phyloP scores from a whole-genome alignment of 1,140 invertebrate genomes.

The Drosophila murphyi region DNA sequence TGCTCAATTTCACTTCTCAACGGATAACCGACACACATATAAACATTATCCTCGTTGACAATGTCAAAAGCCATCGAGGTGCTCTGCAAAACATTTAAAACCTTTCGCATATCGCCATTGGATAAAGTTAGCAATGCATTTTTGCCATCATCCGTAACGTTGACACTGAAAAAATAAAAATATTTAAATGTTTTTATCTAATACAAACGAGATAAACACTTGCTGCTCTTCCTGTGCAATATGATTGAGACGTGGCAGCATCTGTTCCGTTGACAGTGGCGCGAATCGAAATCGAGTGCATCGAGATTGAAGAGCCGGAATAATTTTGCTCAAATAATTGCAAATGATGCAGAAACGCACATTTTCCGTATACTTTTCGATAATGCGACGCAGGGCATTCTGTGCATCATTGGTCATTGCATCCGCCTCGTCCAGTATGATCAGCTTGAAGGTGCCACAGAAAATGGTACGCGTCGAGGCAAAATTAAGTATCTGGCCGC shows the following conservation, averaged over 20 bases:
- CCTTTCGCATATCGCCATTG: constrained; percentile 99
- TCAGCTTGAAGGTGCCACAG: constrained; percentile 96
- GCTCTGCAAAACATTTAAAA: constrained; percentile 98
- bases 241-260: constrained; percentile 94
- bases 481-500: constrained; percentile 98
- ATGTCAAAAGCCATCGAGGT: constrained; percentile 94
- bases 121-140: constrained; percentile 95
- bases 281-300: constrained; percentile 99
- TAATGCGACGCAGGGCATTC: constrained; percentile 98
- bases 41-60: constrained; percentile 96
- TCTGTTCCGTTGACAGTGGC: constrained; percentile 93
- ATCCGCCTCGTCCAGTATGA: constrained; percentile 99
- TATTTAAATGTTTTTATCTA: neutral
- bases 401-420: constrained; percentile 99
- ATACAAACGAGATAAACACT: constrained; percentile 50
- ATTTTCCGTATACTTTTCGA: constrained; percentile 99
- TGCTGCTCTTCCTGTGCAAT: constrained; percentile 95
- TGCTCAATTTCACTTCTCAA: constrained; percentile 94
- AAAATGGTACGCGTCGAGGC: constrained; percentile 98
- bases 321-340: constrained; percentile 99
- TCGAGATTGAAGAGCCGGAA: constrained; percentile 98
- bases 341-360: constrained; percentile 99
- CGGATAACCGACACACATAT: constrained; percentile 98
- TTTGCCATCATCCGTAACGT: constrained; percentile 95
- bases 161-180: constrained; percentile 87